These are phyloP conservation scores for Serilophus lunatus DNA, from an alignment of 2,113 vertebrate genomes.

Conservation along the genomic window DNA sequence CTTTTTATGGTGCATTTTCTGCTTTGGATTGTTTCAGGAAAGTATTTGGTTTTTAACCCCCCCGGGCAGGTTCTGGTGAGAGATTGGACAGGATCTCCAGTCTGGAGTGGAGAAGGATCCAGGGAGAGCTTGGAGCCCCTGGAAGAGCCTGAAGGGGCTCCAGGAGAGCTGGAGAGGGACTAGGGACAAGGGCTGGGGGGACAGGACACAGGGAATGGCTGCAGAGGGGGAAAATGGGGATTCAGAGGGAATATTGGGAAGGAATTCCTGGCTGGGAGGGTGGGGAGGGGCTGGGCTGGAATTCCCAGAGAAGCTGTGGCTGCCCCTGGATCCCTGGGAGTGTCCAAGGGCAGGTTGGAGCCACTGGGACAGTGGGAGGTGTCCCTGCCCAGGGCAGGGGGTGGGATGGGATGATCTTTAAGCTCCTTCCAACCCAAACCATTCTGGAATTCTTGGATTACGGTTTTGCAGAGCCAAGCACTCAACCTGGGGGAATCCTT, in stretches of 20 bases:
- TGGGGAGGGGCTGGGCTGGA: background rate
- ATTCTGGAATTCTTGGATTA: background rate
- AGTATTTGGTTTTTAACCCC: background rate
- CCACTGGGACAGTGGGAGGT: rapidly evolving
- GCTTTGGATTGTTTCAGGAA: background rate
- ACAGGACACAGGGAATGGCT: background rate
- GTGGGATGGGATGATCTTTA: too few relatives aligned
- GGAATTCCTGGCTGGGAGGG: background rate
- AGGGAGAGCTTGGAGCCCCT: too few relatives aligned
- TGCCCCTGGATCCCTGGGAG: background rate
- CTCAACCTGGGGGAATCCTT: background rate
- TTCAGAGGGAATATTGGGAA: too few relatives aligned
- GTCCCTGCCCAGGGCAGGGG: background rate
- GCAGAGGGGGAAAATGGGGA: too few relatives aligned
- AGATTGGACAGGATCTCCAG: background rate
- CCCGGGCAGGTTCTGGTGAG: too few relatives aligned
- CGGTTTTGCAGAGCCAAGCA: rapidly evolving
- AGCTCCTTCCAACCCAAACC: background rate
- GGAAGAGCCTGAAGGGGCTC: too few relatives aligned
- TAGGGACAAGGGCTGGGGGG: too few relatives aligned
- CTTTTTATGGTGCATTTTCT: background rate
- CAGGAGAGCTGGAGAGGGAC: too few relatives aligned
- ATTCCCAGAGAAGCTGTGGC: background rate
- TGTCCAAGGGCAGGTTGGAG: background rate
- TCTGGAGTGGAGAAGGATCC: background rate